Conservation (phyloP, 37 sponge, comb jelly and placozoan species). For the Theonella swinhoei region DNA sequence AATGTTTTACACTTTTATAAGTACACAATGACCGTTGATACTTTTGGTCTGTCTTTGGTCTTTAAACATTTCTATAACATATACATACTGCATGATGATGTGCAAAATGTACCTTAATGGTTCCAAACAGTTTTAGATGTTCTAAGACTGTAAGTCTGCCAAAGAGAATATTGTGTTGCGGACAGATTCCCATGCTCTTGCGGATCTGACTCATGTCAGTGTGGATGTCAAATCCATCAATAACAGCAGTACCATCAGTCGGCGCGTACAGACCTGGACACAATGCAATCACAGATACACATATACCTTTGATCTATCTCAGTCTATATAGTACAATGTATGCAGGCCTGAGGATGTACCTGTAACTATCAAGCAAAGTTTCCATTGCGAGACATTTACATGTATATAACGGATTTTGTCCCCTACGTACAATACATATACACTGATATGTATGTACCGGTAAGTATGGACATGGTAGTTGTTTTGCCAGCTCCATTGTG, state of each 20-base stretch:
- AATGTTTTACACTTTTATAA: constrained; percentile 3
- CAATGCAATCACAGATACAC: constrained; percentile 1
- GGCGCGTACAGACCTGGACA: constrained; percentile 68
- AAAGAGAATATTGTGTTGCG: constrained; percentile 94
- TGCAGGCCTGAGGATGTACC: constrained; percentile 6
- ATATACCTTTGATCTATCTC: not conserved
- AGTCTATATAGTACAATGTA: not conserved
- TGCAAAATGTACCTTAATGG: constrained; percentile 71
- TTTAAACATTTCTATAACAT: not conserved
- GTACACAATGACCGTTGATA: too few relatives aligned
- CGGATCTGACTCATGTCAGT: constrained; percentile 82
- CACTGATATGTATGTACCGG: too few relatives aligned
- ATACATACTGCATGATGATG: not conserved
- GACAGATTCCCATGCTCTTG: constrained; percentile 88
- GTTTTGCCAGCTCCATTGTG: constrained; percentile 99
- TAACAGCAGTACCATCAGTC: constrained; percentile 75
- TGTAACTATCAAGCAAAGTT: too few relatives aligned
- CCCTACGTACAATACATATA: too few relatives aligned
- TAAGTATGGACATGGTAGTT: constrained; percentile 97
- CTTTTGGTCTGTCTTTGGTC: not conserved
- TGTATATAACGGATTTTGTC: too few relatives aligned
- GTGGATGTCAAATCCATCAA: constrained; percentile 79
- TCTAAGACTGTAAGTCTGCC: constrained; percentile 94
- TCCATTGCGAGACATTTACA: too few relatives aligned
- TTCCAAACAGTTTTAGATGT: constrained; percentile 86